Base-by-base conservation (phyloP, 1,140 invertebrate species). In the Drosophila truncata region DNA sequence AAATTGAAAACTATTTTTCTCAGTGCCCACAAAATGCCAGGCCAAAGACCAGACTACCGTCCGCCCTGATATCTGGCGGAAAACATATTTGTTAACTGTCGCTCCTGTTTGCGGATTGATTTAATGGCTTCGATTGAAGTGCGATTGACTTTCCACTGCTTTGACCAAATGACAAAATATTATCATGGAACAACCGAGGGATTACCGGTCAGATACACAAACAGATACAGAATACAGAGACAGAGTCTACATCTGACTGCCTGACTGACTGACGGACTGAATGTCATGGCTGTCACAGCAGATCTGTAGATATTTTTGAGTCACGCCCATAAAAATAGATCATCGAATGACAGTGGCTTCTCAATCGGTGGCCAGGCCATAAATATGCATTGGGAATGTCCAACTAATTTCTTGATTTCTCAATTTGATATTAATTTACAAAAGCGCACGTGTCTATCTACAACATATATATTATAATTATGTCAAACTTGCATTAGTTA, bases 351-450 rank as follows among this genome's bases (percentile, higher is more conserved):
- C 69, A 72, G 23, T 9, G 52, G n/a, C 9, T 25, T 25, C 23
- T 37, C 46, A 10, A 14, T 14, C 4, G 13, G 20, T 59, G 37
- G 41, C 61, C 33, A 50, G 47, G 11, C 35, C 50, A 49, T 86
- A 82, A 86, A 81, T 78, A 41, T 77, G 59, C 52, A 44, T 55
- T 57, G 1, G 39, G 49, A 61, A 70, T 76, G 67, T 77, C 37
- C 47, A n/a, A 13, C 25, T 8, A 29, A 8, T 7, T 49, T 42
- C 54, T 20, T 25, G 50, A 54, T 54, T 23, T 54, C 31, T 54
- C 18, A 20, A 77, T 82, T 87, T 50, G 41, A 80, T 84, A 77
- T 78, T 70, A 71, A 88, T 84, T 88, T 83, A 87, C 46, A 65
- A 42, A 33, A 41, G 35, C 35, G 62, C 64, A 65, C 64, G 52